These are phyloP conservation scores for Callyntrura sp. DNA, from an alignment of 2,888 invertebrate genomes.

Conservation along the genomic window DNA sequence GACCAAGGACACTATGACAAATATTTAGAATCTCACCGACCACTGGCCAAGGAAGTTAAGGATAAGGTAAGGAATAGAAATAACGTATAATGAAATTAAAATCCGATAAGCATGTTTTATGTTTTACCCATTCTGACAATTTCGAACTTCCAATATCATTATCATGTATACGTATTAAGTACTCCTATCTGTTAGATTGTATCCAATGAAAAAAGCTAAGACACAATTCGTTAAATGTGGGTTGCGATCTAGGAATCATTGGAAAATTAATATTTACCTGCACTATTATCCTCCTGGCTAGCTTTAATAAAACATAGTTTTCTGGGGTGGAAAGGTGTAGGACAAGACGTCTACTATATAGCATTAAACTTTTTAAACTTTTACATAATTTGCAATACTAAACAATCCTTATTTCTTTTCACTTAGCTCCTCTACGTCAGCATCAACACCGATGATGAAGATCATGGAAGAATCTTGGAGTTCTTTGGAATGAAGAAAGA, in stretches of 20 bases:
- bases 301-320: constrained; percentile 79
- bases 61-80: constrained; percentile 90
- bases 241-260: constrained; percentile 79
- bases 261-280: constrained; percentile 82
- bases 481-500: constrained; percentile 99
- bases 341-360: no score
- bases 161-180: no score
- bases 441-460: constrained; percentile 97
- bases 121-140: no score
- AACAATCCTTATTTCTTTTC: constrained; percentile 38
- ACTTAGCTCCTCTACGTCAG: constrained; percentile 95
- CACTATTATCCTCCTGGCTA: constrained; percentile 83
- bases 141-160: no score
- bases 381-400: no score
- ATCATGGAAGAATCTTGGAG: constrained; percentile 98
- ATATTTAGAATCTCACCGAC: constrained; percentile 91
- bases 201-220: constrained; percentile 74
- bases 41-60: constrained; percentile 95
- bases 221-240: constrained; percentile 60
- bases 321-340: constrained; percentile 84
- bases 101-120: no score
- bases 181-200: not conserved
- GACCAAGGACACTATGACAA: constrained; percentile 94
- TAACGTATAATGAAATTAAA: no score
- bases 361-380: no score